A percentile compares a stretch with the other conserved stretches of the same genome.
Evolutionary conservation across 2,888 invertebrate species (phyloP).

Genomic region (Pyrochroa serraticornis): DNA sequence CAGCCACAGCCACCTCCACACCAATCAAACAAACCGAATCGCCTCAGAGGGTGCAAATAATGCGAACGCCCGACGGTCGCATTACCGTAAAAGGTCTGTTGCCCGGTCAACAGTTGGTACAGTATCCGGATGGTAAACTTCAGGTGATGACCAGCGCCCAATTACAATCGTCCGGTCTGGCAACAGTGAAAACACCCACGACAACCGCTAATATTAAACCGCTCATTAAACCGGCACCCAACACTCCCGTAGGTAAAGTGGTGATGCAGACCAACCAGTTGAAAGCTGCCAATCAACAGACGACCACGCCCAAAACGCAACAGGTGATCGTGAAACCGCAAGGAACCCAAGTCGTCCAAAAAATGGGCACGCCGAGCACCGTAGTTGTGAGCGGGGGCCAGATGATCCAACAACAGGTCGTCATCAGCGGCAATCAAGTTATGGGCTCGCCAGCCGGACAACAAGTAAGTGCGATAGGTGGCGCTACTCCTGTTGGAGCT

Average conservation of each 20-base stretch:
- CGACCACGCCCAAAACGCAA: slow-evolving; percentile 49
- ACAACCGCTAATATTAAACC: slow-evolving; percentile 48
- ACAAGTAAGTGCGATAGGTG: slow-evolving; percentile 46
- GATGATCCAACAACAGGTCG: slow-evolving; percentile 53
- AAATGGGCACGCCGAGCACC: slow-evolving; percentile 49
- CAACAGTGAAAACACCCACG: slow-evolving; percentile 53
- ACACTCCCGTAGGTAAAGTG: slow-evolving; percentile 48
- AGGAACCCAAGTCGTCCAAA: slow-evolving; percentile 55
- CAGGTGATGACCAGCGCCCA: slow-evolving; percentile 79
- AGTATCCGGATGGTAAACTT: slow-evolving; percentile 91
- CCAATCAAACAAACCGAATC: slow-evolving; percentile 42
- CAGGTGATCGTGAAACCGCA: slow-evolving; percentile 53
- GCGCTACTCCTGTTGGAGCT: too few relatives aligned
- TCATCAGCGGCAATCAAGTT: slow-evolving; percentile 55
- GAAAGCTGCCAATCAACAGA: slow-evolving; percentile 32
- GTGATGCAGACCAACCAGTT: slow-evolving; percentile 36
- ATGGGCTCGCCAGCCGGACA: slow-evolving; percentile 57
- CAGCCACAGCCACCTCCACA: slow-evolving; percentile 42
- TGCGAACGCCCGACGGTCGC: slow-evolving; percentile 89
- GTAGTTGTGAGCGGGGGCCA: slow-evolving; percentile 56
- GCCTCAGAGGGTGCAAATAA: slow-evolving; percentile 86
- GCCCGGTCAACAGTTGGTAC: slow-evolving; percentile 91
- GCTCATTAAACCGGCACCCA: slow-evolving; percentile 44
- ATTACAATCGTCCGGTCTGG: slow-evolving; percentile 56
- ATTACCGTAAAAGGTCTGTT: slow-evolving; percentile 88